phyloP scores from a whole-genome alignment of 92 coral and sea anemone species.

The Phymanthus crucifer region DNA sequence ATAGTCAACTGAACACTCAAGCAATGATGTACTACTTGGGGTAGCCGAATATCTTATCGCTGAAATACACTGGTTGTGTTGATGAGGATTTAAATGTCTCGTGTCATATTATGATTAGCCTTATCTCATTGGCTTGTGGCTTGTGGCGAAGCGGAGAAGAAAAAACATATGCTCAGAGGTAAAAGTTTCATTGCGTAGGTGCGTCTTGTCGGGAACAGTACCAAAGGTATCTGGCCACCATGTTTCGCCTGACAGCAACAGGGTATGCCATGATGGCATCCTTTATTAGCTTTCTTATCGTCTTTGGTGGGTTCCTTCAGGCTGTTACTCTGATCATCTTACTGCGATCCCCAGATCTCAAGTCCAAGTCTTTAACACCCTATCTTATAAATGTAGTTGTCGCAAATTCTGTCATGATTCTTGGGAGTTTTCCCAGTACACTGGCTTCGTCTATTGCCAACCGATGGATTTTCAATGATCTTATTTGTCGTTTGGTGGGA shows the following conservation, averaged over 20 bases:
- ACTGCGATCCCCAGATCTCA: constrained; percentile 9
- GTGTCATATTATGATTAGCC: too few species aligned
- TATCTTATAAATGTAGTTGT: constrained; percentile 66
- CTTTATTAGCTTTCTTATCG: constrained; percentile 18
- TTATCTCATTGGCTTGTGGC: neutral
- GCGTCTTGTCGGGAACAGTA: neutral
- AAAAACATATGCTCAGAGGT: neutral
- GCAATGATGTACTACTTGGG: too few species aligned
- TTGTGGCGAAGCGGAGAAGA: neutral
- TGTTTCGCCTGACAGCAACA: constrained; percentile 19
- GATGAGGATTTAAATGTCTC: too few species aligned
- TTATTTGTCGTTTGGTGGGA: constrained; percentile 46
- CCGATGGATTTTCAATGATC: constrained; percentile 40
- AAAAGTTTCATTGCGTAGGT: neutral
- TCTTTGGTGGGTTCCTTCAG: constrained; percentile 28
- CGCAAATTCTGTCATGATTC: constrained; percentile 62
- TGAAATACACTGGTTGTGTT: too few species aligned
- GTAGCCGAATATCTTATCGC: too few species aligned
- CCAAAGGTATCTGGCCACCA: neutral
- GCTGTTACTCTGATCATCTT: constrained; percentile 15
- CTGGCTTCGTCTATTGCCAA: constrained; percentile 58
- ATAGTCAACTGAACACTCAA: too few species aligned
- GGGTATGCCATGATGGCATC: constrained; percentile 17
- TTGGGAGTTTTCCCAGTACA: constrained; percentile 59
- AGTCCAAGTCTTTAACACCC: constrained; percentile 50